Evolutionary conservation across 2,888 invertebrate species (phyloP), one percentile per base, ranked within the genome.

Genomic region (Antheraea yamamai): DNA sequence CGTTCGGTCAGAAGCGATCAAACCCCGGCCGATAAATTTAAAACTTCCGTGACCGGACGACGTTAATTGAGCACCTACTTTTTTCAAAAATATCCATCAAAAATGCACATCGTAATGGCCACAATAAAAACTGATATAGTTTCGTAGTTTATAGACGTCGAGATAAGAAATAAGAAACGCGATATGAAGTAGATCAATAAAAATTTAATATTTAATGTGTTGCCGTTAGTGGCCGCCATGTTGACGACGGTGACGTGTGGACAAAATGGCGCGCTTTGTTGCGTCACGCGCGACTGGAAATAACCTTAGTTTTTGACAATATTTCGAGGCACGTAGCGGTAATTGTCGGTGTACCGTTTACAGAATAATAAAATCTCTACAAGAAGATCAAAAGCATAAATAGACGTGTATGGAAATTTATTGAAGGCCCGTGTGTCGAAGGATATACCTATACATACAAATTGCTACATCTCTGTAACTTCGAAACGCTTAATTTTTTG

Each of bases 321-420:
- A 89, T 88, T 89, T 85, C 88, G 87, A 84, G 83, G 85, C 94
- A 95, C 94, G 94, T 94, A 86, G 83, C 81, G 81, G 93, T 93
- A 94, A 95, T 95, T 89, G 92, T 86, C 88, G 87, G 86, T 85
- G 88, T 81, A 87, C 79, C 88, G 90, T 87, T 87, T 84, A 84
- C 89, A 79, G 94, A 95, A 95, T 94, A 93, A 90, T 89, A 92
- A 94, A 92, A 89, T 85, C 84, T 85, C 85, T 86, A 84, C 87
- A 85, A 90, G 84, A 91, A 94, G 94, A 94, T 95, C 94, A 95
- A 95, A 95, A 93, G 92, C 90, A 88, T 83, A 89, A 89, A 90
- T 92, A 92, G 91, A 92, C 93, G 91, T 92, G 90, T 90, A 87
- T 92, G 87, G 91, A 90, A 92, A 94, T 93, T 93, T 94, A 94